Evolutionary conservation across 2,888 invertebrate genomes (phyloP).

Genomic region (Harmothoe impar): DNA sequence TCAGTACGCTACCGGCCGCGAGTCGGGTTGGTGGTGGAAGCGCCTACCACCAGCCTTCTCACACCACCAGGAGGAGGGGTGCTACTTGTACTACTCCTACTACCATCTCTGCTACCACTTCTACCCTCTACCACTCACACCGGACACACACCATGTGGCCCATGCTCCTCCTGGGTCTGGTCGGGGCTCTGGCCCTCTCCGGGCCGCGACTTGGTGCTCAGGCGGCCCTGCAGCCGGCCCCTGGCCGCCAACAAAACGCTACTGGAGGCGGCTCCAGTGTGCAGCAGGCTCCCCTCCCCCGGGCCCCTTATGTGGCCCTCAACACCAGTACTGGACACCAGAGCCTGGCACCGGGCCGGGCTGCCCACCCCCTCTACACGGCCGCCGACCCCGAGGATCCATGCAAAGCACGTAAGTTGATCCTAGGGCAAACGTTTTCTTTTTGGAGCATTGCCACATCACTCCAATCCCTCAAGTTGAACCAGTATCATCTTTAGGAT

Average conservation of each 20-base stretch:
- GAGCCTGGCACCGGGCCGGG: not conserved
- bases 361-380: constrained; percentile 10
- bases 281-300: not conserved
- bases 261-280: not conserved
- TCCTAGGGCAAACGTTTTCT: no score
- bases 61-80: not conserved
- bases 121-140: no score
- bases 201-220: not conserved
- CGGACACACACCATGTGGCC: constrained; percentile 34
- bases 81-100: not conserved
- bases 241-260: constrained; percentile 19
- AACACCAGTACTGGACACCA: not conserved
- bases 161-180: constrained; percentile 10
- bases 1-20: not conserved
- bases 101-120: not conserved
- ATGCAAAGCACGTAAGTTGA: constrained; percentile 56
- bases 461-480: no score
- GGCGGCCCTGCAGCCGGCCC: constrained; percentile 1
- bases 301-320: not conserved
- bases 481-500: no score
- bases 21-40: constrained; percentile 14
- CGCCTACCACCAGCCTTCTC: not conserved
- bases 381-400: constrained; percentile 54
- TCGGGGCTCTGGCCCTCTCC: not conserved
- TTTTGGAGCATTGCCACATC: no score